These are phyloP conservation scores for Sphinx pinastri DNA, from an alignment of 2,888 invertebrate species.

Conservation along the genomic window DNA sequence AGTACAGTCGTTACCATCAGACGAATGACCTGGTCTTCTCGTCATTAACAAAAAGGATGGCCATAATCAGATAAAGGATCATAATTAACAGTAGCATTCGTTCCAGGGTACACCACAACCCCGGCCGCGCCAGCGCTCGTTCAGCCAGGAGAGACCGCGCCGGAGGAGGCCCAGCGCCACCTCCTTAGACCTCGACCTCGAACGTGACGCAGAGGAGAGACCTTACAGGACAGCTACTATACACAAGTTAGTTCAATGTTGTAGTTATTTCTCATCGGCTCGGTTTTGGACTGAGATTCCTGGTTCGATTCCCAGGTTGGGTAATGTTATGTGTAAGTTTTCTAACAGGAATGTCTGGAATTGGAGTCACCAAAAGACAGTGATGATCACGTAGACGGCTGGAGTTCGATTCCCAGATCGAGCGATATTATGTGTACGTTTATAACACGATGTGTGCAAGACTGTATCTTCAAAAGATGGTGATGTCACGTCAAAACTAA, in stretches of 20 bases:
- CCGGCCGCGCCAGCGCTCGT: conserved; percentile 63
- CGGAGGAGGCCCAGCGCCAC: conserved; percentile 59
- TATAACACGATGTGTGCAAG: no score
- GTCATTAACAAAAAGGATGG: no score
- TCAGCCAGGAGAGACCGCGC: conserved; percentile 62
- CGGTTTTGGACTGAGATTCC: neutral
- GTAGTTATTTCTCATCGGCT: neutral
- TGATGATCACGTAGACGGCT: no score
- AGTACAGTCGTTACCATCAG: no score
- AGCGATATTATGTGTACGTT: no score
- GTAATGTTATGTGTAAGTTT: neutral
- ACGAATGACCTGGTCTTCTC: no score
- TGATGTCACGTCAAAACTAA: no score
- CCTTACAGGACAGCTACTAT: conserved; percentile 61
- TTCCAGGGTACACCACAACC: conserved; percentile 57
- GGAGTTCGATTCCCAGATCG: no score
- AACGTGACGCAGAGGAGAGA: conserved; percentile 38
- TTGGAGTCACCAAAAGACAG: no score
- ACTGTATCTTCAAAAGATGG: no score
- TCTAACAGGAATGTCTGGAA: no score
- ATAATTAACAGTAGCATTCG: neutral
- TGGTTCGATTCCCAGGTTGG: neutral
- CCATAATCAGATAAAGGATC: no score
- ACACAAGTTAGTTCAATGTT: conserved; percentile 56
- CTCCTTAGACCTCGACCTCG: conserved; percentile 53